Percentiles rank a stretch among this genome's conserved stretches.
These are phyloP conservation scores for Oreohelix idahoensis DNA, from an alignment of 1,140 invertebrate species.

Conservation along the genomic window DNA sequence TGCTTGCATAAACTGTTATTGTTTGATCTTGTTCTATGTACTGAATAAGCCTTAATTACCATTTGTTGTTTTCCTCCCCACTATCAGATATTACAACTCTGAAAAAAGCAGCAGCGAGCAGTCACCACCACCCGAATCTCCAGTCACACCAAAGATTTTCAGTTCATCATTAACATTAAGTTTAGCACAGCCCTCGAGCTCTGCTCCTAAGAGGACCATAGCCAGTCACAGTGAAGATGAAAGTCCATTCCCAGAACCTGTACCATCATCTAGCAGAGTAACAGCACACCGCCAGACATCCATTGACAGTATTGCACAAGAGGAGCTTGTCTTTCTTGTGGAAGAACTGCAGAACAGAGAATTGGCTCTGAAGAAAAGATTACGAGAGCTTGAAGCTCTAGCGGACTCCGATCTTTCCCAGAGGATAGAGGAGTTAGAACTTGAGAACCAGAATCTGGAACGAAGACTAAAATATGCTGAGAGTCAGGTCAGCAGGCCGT, in stretches of 20 bases:
- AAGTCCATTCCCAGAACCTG: conserved; percentile 18
- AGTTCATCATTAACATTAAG: conserved; percentile 15
- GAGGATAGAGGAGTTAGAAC: conserved; percentile 34
- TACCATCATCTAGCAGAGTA: conserved; percentile 6
- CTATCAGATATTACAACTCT: conserved; percentile 12
- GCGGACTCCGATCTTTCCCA: conserved; percentile 32
- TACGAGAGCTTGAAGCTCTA: conserved; percentile 47
- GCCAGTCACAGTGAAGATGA: not conserved
- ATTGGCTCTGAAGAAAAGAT: conserved; percentile 45
- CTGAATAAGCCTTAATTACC: not conserved
- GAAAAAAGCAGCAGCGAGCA: conserved; percentile 3
- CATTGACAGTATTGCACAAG: conserved; percentile 40
- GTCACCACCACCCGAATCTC: not conserved
- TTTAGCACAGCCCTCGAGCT: not conserved
- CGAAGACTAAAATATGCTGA: conserved; percentile 38
- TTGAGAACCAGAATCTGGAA: conserved; percentile 36
- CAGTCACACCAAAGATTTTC: conserved; percentile 8
- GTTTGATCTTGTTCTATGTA: not conserved
- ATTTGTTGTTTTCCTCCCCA: not conserved
- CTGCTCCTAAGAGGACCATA: not conserved
- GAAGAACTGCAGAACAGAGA: conserved; percentile 46
- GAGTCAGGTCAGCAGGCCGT: not conserved
- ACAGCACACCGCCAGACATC: conserved; percentile 5
- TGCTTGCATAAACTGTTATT: not conserved
- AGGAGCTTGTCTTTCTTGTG: conserved; percentile 48